Conservation (phyloP, 1,140 invertebrate genomes). For the Hormaphis cornu region DNA sequence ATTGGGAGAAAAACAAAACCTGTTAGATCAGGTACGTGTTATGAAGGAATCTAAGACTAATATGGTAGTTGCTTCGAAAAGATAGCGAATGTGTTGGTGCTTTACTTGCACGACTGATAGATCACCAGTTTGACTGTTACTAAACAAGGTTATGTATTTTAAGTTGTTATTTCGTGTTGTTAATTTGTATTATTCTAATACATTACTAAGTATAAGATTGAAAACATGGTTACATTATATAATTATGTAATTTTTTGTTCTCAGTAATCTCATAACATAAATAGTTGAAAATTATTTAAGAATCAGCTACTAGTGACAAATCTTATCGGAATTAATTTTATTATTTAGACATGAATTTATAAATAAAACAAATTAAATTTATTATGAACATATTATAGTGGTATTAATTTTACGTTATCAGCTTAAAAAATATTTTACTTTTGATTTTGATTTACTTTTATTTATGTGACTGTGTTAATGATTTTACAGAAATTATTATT, state of each 20-base stretch:
- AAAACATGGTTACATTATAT: constrained; percentile 4
- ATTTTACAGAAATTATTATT: too few species aligned
- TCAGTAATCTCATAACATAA: not conserved
- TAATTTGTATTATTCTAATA: not conserved
- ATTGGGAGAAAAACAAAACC: constrained; percentile 60
- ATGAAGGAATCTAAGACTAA: constrained; percentile 46
- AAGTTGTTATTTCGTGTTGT: constrained; percentile 24
- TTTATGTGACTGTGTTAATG: too few species aligned
- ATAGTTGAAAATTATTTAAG: not conserved
- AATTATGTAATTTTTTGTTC: not conserved
- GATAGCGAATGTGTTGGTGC: constrained; percentile 57
- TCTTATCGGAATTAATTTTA: not conserved
- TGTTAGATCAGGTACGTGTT: constrained; percentile 48
- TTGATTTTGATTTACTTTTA: too few species aligned
- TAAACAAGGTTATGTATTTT: constrained; percentile 5
- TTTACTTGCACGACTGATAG: constrained; percentile 41
- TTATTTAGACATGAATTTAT: too few species aligned
- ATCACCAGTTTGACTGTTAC: constrained; percentile 29
- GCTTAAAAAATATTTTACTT: too few species aligned
- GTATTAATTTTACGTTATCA: too few species aligned
- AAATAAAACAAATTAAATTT: too few species aligned
- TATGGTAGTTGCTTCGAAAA: constrained; percentile 47
- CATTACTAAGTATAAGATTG: not conserved
- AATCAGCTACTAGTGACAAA: not conserved
- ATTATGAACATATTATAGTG: too few species aligned